Evolutionary conservation across 2,888 invertebrate genomes (phyloP).

Genomic region (Calameuta idolon): DNA sequence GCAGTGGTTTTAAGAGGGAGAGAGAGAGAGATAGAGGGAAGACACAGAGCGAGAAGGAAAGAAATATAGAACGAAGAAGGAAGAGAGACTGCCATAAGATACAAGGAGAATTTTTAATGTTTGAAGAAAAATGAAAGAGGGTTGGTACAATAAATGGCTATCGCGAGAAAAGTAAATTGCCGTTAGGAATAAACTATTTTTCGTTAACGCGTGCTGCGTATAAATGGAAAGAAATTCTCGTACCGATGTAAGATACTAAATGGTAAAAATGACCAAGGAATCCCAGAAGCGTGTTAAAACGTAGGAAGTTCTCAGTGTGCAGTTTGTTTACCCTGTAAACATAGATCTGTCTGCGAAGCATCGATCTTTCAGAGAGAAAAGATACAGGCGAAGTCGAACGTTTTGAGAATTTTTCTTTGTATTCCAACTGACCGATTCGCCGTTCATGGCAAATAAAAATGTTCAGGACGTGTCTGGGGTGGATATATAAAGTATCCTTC

Average conservation of each 20-base stretch:
- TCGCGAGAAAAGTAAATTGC: neutral
- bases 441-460: neutral
- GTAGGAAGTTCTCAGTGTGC: neutral
- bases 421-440: neutral
- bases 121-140: neutral
- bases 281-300: neutral
- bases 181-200: neutral
- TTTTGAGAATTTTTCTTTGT: neutral
- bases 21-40: neutral
- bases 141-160: neutral
- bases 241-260: neutral
- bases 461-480: neutral
- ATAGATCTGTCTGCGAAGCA: neutral
- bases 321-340: neutral
- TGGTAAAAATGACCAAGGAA: neutral
- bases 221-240: neutral
- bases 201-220: neutral
- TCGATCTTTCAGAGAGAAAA: neutral
- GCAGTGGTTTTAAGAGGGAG: constrained; percentile 3
- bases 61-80: neutral
- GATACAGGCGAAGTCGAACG: neutral
- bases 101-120: neutral
- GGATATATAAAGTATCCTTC: neutral
- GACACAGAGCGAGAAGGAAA: neutral
- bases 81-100: neutral